Evolutionary conservation across 2,888 invertebrate genomes (phyloP), one percentile per base, ranked within the genome.

Genomic region (Geophilus truncorum): DNA sequence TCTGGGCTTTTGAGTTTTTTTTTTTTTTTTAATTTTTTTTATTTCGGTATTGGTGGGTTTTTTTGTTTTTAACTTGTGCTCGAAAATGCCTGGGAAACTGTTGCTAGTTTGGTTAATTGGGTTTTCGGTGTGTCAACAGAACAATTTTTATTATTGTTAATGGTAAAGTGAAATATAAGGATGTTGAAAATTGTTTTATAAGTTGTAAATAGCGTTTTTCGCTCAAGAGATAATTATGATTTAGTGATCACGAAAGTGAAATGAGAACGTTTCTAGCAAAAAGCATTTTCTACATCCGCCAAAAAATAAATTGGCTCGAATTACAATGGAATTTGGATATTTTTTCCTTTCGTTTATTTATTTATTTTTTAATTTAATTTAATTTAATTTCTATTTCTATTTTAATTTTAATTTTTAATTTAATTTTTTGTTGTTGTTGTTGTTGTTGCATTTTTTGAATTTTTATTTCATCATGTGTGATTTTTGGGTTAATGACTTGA

Each of bases 231-330:
- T 51, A 51, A 51, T 51, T 51, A 18, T 51, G 18, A 51, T 51
- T 51, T 51, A 51, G 51, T 51, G 51, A 70, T 70, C 70, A 70
- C 70, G 70, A 70, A 70, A 70, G 23, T 28, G 70, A 70, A 70
- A 70, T 70, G 70, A 70, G 70, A 70, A 70, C 15, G 25, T 28
- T 70, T 36, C 21, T 0, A 28, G 12, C 28, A 70, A 70, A 70
- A 70, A 70, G 28, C n/a, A 28, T 70, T 70, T 70, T 70, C 12
- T 28, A 28, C 70, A 70, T 70, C 28, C 70, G 70, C 70, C 15
- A 70, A 23, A 70, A 70, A 28, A 25, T 70, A 70, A 70, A 70
- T 51, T 15, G 51, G 51, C 18, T 51, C 21, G 51, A 51, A 51
- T 70, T 70, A 70, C 28, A 70, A 70, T 28, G 70, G 70, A 70